phyloP scores from a whole-genome alignment of 2,888 invertebrate species.

The Ypsolopha sequella region DNA sequence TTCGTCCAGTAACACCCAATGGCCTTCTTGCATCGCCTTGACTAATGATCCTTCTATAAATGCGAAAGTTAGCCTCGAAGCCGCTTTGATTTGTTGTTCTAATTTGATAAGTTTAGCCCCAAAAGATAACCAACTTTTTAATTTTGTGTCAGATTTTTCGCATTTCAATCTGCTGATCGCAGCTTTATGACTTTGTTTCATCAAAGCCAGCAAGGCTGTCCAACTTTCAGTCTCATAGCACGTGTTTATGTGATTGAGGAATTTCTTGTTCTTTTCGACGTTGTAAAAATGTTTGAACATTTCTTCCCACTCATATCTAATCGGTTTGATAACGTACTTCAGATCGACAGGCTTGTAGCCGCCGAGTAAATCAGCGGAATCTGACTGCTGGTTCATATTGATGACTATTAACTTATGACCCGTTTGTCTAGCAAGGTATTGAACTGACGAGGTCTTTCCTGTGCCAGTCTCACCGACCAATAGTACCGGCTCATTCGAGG shows the following conservation, averaged over 20 bases:
- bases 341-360: constrained; percentile 97
- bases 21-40: constrained; percentile 89
- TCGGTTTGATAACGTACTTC: constrained; percentile 83
- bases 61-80: constrained; percentile 84
- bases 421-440: constrained; percentile 87
- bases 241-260: constrained; percentile 82
- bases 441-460: constrained; percentile 96
- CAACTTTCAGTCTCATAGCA: constrained; percentile 82
- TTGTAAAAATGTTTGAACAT: constrained; percentile 85
- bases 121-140: constrained; percentile 75
- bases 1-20: constrained; percentile 98
- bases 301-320: constrained; percentile 85
- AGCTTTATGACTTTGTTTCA: constrained; percentile 80
- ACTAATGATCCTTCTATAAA: constrained; percentile 96
- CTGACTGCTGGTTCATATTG: constrained; percentile 99
- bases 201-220: constrained; percentile 78
- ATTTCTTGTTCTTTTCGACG: constrained; percentile 83
- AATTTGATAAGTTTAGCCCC: constrained; percentile 78
- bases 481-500: constrained; percentile 88
- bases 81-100: constrained; percentile 78
- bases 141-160: constrained; percentile 32
- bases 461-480: constrained; percentile 99
- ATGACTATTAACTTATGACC: constrained; percentile 91
- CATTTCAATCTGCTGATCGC: constrained; percentile 68
- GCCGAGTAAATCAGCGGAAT: constrained; percentile 95